phyloP scores from a whole-genome alignment of 92 coral and sea anemone genomes.

The Diadumene lineata region DNA sequence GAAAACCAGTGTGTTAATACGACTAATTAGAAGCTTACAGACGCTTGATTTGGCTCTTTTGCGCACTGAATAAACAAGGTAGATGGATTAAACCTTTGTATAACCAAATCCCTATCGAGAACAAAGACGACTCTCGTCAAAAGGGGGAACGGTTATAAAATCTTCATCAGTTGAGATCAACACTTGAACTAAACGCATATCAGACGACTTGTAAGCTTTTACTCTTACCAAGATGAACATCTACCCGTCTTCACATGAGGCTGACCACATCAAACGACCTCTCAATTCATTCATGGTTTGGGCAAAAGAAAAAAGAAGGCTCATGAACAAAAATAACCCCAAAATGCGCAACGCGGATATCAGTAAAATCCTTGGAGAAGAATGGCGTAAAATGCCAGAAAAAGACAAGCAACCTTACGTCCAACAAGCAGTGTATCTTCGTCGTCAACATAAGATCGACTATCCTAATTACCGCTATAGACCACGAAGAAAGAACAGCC shows the following conservation, averaged over 20 bases:
- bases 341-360: conserved; percentile 94
- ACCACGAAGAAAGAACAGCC: conserved; percentile 72
- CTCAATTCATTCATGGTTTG: conserved; percentile 92
- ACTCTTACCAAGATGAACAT: not conserved
- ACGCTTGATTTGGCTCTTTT: conserved; percentile 33
- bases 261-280: conserved; percentile 76
- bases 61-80: conserved; percentile 25
- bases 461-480: conserved; percentile 86
- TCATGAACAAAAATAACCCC: conserved; percentile 82
- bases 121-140: conserved; percentile 30
- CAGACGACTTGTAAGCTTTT: not conserved
- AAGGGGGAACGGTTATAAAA: conserved; percentile 23
- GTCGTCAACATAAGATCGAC: conserved; percentile 85
- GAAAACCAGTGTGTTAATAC: conserved; percentile 19
- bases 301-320: conserved; percentile 79
- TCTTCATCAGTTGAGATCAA: conserved; percentile 25
- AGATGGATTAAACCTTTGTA: conserved; percentile 48
- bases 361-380: conserved; percentile 87
- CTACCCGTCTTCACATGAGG: not conserved
- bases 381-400: conserved; percentile 79
- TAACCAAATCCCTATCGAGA: conserved; percentile 36
- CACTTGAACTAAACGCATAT: conserved; percentile 10
- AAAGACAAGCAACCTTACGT: conserved; percentile 79
- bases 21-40: conserved; percentile 42
- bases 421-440: conserved; percentile 75